Evolutionary conservation across 2,113 vertebrate species (phyloP).

Genomic region (Hypomesus transpacificus): DNA sequence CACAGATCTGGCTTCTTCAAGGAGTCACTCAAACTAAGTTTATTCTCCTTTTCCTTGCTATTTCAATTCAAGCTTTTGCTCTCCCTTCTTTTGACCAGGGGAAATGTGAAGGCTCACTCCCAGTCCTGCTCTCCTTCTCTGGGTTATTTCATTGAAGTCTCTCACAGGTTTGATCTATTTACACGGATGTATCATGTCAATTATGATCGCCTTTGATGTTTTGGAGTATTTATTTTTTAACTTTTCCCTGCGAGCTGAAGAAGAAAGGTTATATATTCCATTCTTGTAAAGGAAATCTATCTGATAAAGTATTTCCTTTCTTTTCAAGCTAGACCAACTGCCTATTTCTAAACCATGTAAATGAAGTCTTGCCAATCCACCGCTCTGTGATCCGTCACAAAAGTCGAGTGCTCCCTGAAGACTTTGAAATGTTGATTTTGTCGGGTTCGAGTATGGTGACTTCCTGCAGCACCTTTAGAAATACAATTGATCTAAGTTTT

Average conservation of each 20-base stretch:
- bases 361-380: constrained; percentile 73
- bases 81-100: constrained; percentile 70
- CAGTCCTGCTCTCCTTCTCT: constrained; percentile 52
- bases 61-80: constrained; percentile 70
- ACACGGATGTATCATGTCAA: constrained; percentile 42
- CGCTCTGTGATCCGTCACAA: constrained; percentile 73
- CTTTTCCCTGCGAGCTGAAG: constrained; percentile 17
- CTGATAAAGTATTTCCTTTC: constrained; percentile 43
- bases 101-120: constrained; percentile 1
- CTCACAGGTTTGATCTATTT: constrained; percentile 69
- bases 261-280: constrained; percentile 69
- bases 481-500: constrained; percentile 79
- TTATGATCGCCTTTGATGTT: constrained; percentile 65
- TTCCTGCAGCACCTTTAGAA: constrained; percentile 72
- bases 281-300: constrained; percentile 49
- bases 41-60: constrained; percentile 74
- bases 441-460: constrained; percentile 62
- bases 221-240: constrained; percentile 59
- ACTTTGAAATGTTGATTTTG: constrained; percentile 84
- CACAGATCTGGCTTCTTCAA: constrained; percentile 84
- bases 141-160: constrained; percentile 43
- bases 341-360: constrained; percentile 76
- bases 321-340: constrained; percentile 56
- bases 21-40: constrained; percentile 85
- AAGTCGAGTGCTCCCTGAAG: constrained; percentile 69